These are phyloP conservation scores for Tringa solitaria DNA, from an alignment of 2,113 vertebrate species.

Conservation along the genomic window DNA sequence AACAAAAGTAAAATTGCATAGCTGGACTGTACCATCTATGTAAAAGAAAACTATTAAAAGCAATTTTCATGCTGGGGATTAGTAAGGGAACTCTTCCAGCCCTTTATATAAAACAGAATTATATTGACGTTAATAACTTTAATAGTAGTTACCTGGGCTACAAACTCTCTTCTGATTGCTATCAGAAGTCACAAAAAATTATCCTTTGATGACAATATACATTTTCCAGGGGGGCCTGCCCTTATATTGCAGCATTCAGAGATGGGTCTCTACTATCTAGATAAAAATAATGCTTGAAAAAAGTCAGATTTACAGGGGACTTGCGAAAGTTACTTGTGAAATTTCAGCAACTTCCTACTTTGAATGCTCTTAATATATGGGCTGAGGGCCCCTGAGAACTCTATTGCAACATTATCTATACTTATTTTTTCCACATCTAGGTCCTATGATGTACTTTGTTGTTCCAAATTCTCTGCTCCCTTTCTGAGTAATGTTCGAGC, in stretches of 20 bases:
- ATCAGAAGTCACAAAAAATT: neutral
- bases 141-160: neutral
- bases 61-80: neutral
- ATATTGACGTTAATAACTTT: neutral
- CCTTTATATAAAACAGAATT: neutral
- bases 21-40: neutral
- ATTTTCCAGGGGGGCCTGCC: neutral
- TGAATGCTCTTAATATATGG: neutral
- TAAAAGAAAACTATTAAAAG: neutral
- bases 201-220: neutral
- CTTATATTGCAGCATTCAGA: neutral
- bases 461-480: neutral
- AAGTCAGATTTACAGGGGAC: neutral
- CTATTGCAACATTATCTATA: neutral
- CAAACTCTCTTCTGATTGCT: neutral
- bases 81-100: neutral
- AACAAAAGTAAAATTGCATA: neutral
- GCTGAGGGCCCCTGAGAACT: neutral
- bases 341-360: neutral
- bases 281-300: neutral
- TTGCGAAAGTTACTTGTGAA: neutral
- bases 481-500: neutral
- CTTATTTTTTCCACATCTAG: neutral
- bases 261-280: neutral
- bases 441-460: neutral